Evolutionary conservation across 35 echinoderm and acorn worm genomes (phyloP).

Genomic region (Chiridota heheva): DNA sequence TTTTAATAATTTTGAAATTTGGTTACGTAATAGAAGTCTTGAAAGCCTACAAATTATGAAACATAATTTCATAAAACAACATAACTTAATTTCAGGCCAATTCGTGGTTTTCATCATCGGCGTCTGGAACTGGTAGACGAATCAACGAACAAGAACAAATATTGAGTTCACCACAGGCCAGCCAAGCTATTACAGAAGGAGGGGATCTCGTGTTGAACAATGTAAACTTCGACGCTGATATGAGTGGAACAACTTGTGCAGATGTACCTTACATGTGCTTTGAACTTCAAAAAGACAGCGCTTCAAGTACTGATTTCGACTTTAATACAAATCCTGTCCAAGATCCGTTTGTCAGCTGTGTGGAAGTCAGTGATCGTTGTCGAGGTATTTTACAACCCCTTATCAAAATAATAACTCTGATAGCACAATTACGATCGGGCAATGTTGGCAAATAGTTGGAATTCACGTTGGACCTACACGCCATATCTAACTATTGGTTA

Average conservation of each 20-base stretch:
- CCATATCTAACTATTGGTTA: no score
- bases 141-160: conserved; percentile 17
- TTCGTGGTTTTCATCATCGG: no score
- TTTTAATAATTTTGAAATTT: no score
- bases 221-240: conserved; percentile 24
- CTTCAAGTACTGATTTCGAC: background rate
- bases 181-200: conserved; percentile 1
- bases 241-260: background rate
- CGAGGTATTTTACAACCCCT: no score
- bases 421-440: no score
- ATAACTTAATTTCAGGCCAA: no score
- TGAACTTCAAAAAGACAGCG: conserved; percentile 19
- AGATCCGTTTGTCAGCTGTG: conserved; percentile 27
- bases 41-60: no score
- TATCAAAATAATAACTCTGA: no score
- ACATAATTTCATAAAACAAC: no score
- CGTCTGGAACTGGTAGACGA: conserved; percentile 1
- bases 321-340: conserved; percentile 34
- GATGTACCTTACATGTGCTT: conserved; percentile 41
- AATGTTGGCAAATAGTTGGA: no score
- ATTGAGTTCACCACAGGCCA: background rate
- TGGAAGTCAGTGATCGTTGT: conserved; percentile 9
- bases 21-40: no score
- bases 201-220: background rate
- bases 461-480: no score